Evolutionary conservation across 2,797 vertebrate genomes (phyloP).

Genomic region (Pagetopsis macropterus): DNA sequence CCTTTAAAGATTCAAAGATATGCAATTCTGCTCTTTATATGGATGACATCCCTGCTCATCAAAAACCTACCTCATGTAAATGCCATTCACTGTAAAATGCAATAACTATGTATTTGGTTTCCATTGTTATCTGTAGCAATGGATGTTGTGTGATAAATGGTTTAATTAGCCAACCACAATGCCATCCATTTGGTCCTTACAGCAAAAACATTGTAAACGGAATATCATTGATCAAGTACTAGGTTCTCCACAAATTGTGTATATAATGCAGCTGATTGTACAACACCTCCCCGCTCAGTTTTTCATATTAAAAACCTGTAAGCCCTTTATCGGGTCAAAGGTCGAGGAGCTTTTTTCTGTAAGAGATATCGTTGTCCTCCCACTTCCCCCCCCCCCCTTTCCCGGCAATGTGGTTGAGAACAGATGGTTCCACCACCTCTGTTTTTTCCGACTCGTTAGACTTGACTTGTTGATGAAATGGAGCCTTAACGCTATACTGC

Average conservation of each 20-base stretch:
- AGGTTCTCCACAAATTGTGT: constrained; percentile 73
- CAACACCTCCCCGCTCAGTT: constrained; percentile 32
- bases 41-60: constrained; percentile 54
- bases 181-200: constrained; percentile 63
- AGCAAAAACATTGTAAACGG: constrained; percentile 64
- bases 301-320: constrained; percentile 55
- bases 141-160: constrained; percentile 75
- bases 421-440: constrained; percentile 84
- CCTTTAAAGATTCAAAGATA: constrained; percentile 52
- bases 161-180: constrained; percentile 77
- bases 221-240: constrained; percentile 73
- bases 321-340: constrained; percentile 46
- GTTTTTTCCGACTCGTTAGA: constrained; percentile 85
- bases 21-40: constrained; percentile 45
- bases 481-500: constrained; percentile 80
- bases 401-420: constrained; percentile 72
- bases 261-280: constrained; percentile 62
- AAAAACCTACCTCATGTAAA: constrained; percentile 57
- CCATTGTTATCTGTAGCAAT: constrained; percentile 37
- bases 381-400: constrained; percentile 25
- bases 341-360: constrained; percentile 58
- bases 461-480: constrained; percentile 86
- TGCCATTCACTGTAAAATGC: constrained; percentile 57
- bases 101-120: constrained; percentile 50
- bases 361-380: constrained; percentile 58